Percentiles rank a stretch among this genome's conserved stretches.
These are phyloP conservation scores for Nettapus auritus DNA, from an alignment of 2,113 vertebrate genomes.

Conservation along the genomic window DNA sequence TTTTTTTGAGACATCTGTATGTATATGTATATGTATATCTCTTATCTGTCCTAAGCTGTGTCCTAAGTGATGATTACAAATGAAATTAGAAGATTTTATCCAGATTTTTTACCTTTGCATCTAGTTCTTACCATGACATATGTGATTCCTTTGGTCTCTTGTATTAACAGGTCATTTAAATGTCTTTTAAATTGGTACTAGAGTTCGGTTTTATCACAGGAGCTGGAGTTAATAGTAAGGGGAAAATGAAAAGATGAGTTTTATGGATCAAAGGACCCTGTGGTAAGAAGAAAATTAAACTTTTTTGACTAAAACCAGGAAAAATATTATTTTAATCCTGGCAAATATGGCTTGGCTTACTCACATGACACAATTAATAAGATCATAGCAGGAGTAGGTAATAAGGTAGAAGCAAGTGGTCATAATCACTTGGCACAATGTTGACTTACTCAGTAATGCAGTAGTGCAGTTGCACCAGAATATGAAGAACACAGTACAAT, in stretches of 20 bases:
- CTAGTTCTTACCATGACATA: neutral
- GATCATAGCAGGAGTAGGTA: neutral
- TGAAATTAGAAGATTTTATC: neutral
- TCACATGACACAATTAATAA: accelerated
- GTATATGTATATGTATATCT: neutral
- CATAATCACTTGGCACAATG: neutral
- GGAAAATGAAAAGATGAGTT: neutral
- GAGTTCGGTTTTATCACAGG: neutral
- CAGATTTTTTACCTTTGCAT: neutral
- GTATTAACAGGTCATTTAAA: neutral
- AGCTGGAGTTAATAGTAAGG: neutral
- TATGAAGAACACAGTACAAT: neutral
- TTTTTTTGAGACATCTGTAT: neutral
- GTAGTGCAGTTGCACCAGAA: neutral
- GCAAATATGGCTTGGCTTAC: neutral
- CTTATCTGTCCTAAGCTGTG: neutral
- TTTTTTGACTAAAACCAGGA: neutral
- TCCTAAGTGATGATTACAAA: neutral
- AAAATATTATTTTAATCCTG: neutral
- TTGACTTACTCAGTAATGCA: neutral
- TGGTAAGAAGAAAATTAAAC: neutral
- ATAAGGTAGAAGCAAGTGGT: neutral
- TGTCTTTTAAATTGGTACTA: neutral
- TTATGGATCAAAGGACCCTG: neutral
- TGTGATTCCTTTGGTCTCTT: neutral